Evolutionary conservation across 2,797 vertebrate genomes (phyloP), one percentile per base, ranked within the genome.

Genomic region (Eremophila alpestris): DNA sequence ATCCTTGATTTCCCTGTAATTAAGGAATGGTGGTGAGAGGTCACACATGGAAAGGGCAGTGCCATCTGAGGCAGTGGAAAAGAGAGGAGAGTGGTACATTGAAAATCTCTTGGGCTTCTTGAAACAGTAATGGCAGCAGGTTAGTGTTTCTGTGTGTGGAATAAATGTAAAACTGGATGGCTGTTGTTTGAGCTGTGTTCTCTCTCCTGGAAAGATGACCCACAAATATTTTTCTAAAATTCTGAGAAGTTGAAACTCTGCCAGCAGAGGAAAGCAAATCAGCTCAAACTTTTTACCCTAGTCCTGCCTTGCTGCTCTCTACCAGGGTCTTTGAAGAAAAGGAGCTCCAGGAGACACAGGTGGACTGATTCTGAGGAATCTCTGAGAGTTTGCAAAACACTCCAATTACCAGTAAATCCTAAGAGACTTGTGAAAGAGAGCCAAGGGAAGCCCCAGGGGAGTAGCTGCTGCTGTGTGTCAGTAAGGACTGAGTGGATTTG

Each of bases 361-460:
- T 94, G 74, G 88, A 82, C 80, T 68, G 91, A 83, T 93, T 83
- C 82, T 94, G 91, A 95, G 83, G 87, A 91, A 46, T 96, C 82
- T 93, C 82, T 93, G 70, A 94, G 93, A 91, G 88, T 93, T 94
- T 94, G 91, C 95, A 95, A 96, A 97, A 94, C 90, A 94, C 90
- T 97, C 89, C 94, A 93, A 93, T 97, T 96, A 94, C 94, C 88
- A 90, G 83, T 87, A 93, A 94, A 89, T 95, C 94, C 91, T 91
- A 77, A 82, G 74, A 68, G 54, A 58, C 40, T 71, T 77, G 70
- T 91, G 94, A 95, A 89, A 93, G 94, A 87, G 86, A 95, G 80
- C 60, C 78, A 71, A 80, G 91, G 70, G 63, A 94, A 96, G 23
- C 26, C 94, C 55, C 54, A 0, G 73, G 94, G 63, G 95, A 90